phyloP scores from a whole-genome alignment of 2,797 vertebrate genomes.

The Pseudochirops cupreus region DNA sequence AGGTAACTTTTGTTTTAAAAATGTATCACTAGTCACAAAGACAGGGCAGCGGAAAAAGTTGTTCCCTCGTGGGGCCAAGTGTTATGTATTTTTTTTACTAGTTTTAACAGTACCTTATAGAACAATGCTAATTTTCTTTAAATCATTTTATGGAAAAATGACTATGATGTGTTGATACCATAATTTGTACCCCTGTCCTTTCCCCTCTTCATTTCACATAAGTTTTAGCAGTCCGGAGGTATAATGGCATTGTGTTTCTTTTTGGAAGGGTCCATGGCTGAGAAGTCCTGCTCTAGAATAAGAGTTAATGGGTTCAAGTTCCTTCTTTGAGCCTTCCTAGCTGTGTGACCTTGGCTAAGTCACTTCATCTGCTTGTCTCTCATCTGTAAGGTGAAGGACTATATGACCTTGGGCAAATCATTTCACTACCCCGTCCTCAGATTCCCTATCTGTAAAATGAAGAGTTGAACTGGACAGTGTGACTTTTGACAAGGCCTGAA shows the following conservation, averaged over 20 bases:
- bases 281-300: too few species aligned
- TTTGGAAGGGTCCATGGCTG: too few species aligned
- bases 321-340: too few species aligned
- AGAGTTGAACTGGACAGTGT: too few species aligned
- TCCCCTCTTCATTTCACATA: neutral
- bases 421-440: too few species aligned
- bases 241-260: neutral
- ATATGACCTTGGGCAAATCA: too few species aligned
- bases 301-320: too few species aligned
- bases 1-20: constrained; percentile 45
- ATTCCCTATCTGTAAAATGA: too few species aligned
- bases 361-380: too few species aligned
- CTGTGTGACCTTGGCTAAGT: too few species aligned
- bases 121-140: constrained; percentile 52
- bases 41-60: neutral
- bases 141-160: neutral
- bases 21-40: neutral
- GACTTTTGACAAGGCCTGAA: too few species aligned
- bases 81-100: neutral
- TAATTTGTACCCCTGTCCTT: neutral
- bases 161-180: neutral
- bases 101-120: neutral
- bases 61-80: neutral
- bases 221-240: neutral
- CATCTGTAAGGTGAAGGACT: too few species aligned